Percentiles rank a stretch among this genome's conserved stretches.
Conservation (phyloP, 2,113 vertebrate genomes). For the human (Homo sapiens) region DNA sequence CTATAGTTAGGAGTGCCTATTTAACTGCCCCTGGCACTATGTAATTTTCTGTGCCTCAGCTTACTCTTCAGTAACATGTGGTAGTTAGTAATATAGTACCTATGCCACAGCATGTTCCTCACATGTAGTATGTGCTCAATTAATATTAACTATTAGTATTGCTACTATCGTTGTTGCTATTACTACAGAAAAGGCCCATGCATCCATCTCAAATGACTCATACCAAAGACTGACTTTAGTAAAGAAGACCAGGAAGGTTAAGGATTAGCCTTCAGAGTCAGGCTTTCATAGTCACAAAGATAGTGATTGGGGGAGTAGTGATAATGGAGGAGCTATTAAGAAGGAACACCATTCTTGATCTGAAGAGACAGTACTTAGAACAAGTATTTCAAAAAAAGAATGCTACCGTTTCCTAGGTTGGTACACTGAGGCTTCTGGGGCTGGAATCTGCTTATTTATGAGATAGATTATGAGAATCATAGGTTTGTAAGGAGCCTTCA, state of each 20-base stretch:
- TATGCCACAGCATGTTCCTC: neutral
- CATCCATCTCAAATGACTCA: neutral
- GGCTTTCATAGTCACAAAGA: neutral
- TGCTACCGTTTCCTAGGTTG: neutral
- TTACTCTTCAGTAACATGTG: neutral
- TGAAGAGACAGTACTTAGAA: neutral
- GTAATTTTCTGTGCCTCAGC: neutral
- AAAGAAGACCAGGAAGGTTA: neutral
- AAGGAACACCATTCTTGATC: neutral
- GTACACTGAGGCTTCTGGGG: neutral
- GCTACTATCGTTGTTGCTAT: neutral
- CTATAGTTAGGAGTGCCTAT: neutral
- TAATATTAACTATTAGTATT: neutral
- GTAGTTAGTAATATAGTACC: neutral
- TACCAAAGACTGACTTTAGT: neutral
- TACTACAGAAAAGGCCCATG: neutral
- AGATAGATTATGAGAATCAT: neutral
- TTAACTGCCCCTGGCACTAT: neutral
- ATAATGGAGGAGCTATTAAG: neutral
- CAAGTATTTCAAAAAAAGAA: neutral
- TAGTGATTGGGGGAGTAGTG: too few species aligned
- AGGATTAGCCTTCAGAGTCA: neutral
- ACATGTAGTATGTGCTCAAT: neutral
- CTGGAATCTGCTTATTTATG: neutral
- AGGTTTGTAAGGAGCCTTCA: neutral